Evolutionary conservation across 2,113 vertebrate genomes (phyloP).

Genomic region (Apaloderma vittatum): DNA sequence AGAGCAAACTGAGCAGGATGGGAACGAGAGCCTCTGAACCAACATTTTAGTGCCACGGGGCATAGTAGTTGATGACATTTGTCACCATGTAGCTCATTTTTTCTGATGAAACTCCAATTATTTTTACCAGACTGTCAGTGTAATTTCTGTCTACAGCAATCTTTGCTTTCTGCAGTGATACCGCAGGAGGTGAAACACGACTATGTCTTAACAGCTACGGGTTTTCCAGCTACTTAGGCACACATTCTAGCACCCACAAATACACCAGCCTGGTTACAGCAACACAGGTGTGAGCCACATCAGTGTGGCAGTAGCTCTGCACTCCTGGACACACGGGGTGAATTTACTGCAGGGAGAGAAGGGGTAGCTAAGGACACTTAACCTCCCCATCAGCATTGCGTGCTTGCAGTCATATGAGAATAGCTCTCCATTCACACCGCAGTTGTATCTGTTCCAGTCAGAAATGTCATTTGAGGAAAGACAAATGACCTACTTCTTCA

Average conservation of each 20-base stretch:
- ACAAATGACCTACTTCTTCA: constrained; percentile 35
- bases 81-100: neutral
- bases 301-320: fast-evolving
- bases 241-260: neutral
- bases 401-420: constrained; percentile 40
- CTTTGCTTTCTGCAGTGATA: neutral
- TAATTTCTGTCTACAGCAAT: neutral
- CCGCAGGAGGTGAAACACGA: neutral
- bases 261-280: neutral
- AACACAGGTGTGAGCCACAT: neutral
- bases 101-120: neutral
- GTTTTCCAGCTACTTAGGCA: neutral
- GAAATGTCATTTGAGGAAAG: constrained; percentile 45
- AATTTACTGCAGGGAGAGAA: neutral
- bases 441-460: constrained; percentile 17
- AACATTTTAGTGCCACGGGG: neutral
- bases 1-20: neutral
- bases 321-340: fast-evolving
- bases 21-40: neutral
- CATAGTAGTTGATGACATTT: neutral
- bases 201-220: neutral
- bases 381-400: constrained; percentile 7
- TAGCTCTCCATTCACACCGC: constrained; percentile 1
- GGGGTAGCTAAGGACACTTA: constrained; percentile 43
- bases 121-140: neutral